Evolutionary conservation across 2,113 vertebrate genomes (phyloP), one percentile per base, ranked within the genome.

Genomic region (Anser brachyrhynchus): DNA sequence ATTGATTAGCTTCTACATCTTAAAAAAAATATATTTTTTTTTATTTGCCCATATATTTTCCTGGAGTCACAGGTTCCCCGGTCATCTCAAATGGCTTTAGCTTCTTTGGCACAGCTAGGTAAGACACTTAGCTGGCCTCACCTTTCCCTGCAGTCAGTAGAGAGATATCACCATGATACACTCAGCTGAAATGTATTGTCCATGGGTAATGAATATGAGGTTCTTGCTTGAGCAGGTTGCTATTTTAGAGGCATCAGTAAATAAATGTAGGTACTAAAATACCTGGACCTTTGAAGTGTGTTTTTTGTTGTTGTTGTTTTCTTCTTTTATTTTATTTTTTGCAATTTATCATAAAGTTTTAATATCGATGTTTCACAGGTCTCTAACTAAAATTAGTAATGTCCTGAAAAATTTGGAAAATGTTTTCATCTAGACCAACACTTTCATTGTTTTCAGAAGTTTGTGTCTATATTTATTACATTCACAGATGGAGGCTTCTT

Each of bases 161-260:
- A 75, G 52, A 39, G 39, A 2, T n/a, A 37, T 2, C 37, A 44
- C 39, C 3, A 3, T 8, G 16, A 72, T 6, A 11, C 13, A 44
- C 51, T 55, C 31, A 28, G 33, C 12, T 22, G 31, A 70, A 92
- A 70, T 31, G 4, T 26, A 8, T 0, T 64, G 6, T 26, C 15
- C n/a, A 51, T 1, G 0, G 0, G 1, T 2, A 44, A 31, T 13
- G 28, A 31, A 20, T 59, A 17, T 18, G 13, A 6, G 23, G 7
- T 75, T 35, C 33, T 35, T 41, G 11, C 35, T 25, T 9, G 6
- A 78, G 17, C 8, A 64, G 3, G 3, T 44, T 86, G 23, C 23
- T 19, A 16, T 28, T 44, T 41, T 13, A 67, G 61, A 62, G 4
- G 6, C 6, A 28, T 49, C 49, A 23, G 22, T 31, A 62, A 58